Percentiles rank a stretch among this genome's conserved stretches.
phyloP scores from a whole-genome alignment of 2,113 vertebrate species.

The Pelvicachromis taeniatus region DNA sequence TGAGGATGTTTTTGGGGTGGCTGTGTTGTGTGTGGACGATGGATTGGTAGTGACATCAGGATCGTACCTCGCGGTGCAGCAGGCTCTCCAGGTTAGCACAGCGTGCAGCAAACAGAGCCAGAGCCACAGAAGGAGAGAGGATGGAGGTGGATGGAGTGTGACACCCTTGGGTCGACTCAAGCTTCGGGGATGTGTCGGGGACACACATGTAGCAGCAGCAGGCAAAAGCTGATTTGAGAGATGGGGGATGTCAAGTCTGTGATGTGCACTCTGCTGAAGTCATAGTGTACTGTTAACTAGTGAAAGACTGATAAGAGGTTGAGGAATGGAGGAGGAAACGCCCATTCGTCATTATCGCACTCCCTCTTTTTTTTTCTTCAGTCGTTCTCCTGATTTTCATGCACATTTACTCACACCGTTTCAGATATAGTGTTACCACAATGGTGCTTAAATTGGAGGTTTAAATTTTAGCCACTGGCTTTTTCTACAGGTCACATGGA shows the following conservation, averaged over 20 bases:
- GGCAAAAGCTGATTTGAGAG: conserved; percentile 51
- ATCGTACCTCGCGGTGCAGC: conserved; percentile 47
- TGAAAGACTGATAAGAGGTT: not conserved
- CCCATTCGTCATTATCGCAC: not conserved
- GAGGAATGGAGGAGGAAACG: not conserved
- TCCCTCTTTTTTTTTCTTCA: not conserved
- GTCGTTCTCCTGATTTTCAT: not conserved
- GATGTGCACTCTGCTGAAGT: conserved; percentile 33
- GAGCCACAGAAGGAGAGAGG: not conserved
- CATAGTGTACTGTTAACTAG: conserved; percentile 1
- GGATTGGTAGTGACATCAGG: conserved; percentile 63
- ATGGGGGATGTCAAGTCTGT: conserved; percentile 40
- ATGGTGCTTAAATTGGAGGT: conserved; percentile 51
- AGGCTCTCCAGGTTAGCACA: conserved; percentile 42
- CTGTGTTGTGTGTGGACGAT: conserved; percentile 7
- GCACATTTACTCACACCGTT: not conserved
- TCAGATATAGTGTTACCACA: conserved; percentile 10
- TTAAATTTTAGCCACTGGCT: conserved; percentile 49
- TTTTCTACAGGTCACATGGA: conserved; percentile 53
- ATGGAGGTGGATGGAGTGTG: conserved; percentile 44
- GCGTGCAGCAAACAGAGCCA: conserved; percentile 10
- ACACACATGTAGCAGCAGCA: conserved; percentile 29
- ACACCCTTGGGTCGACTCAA: conserved; percentile 48
- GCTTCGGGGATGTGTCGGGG: conserved; percentile 43
- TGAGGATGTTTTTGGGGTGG: conserved; percentile 34